phyloP scores from a whole-genome alignment of 2,797 vertebrate species.

The Momotus momota region DNA sequence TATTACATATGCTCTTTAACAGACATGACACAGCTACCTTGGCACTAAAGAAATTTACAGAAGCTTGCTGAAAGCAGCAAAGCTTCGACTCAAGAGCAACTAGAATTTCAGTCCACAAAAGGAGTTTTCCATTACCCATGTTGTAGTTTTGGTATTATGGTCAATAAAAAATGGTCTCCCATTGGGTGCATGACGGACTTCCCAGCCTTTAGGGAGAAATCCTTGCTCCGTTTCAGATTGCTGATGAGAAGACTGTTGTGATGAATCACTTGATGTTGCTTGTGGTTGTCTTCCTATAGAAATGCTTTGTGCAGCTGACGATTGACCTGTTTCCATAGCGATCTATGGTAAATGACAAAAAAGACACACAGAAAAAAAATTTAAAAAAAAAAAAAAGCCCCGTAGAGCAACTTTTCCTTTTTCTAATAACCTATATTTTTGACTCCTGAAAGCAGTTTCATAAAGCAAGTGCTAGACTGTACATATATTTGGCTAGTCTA shows the following conservation, averaged over 20 bases:
- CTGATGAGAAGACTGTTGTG: constrained; percentile 66
- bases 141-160: constrained; percentile 93
- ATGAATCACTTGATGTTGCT: constrained; percentile 62
- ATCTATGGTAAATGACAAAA: constrained; percentile 17
- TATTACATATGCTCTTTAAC: not conserved
- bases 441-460: not conserved
- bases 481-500: not conserved
- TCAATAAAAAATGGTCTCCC: constrained; percentile 95
- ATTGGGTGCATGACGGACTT: constrained; percentile 89
- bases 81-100: not conserved
- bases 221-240: constrained; percentile 77
- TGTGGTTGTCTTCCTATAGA: constrained; percentile 54
- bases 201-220: constrained; percentile 91
- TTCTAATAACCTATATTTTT: not conserved
- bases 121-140: constrained; percentile 84
- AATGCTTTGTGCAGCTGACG: constrained; percentile 52
- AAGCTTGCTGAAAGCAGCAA: not conserved
- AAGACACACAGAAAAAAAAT: not conserved
- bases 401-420: not conserved
- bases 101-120: not conserved
- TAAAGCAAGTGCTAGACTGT: not conserved
- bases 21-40: not conserved
- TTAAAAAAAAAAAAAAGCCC: not conserved
- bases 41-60: not conserved
- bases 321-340: constrained; percentile 69